These are phyloP conservation scores for Chesias legatella DNA, from an alignment of 2,888 invertebrate genomes.

Conservation along the genomic window DNA sequence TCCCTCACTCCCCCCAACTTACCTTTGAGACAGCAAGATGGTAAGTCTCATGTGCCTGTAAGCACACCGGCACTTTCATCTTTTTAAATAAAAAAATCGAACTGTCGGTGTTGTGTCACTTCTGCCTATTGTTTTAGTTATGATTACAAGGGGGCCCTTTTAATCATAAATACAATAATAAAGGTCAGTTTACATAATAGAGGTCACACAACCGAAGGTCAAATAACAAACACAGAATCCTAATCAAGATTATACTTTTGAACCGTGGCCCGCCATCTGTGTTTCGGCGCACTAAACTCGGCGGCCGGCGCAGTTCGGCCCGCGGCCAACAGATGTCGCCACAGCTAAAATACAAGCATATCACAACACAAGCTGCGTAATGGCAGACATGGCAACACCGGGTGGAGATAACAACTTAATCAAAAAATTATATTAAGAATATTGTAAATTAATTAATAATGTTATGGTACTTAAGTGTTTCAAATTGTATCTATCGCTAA, in stretches of 20 bases:
- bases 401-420: background rate
- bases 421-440: too few relatives aligned
- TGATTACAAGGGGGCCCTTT: background rate
- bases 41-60: too few relatives aligned
- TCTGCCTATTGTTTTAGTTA: background rate
- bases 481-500: too few relatives aligned
- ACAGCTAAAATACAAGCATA: conserved; percentile 60
- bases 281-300: conserved; percentile 26
- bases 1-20: too few relatives aligned
- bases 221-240: conserved; percentile 35
- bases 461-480: too few relatives aligned
- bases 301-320: conserved; percentile 23
- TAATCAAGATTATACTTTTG: conserved; percentile 43
- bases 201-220: conserved; percentile 29
- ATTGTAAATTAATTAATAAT: too few relatives aligned
- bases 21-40: too few relatives aligned
- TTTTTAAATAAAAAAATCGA: too few relatives aligned
- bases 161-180: too few relatives aligned
- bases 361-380: conserved; percentile 60
- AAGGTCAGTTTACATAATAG: conserved; percentile 15
- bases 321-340: conserved; percentile 23
- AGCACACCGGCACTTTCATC: too few relatives aligned
- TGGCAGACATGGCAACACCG: conserved; percentile 30
- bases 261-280: conserved; percentile 32
- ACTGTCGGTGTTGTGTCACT: too few relatives aligned